Evolutionary conservation across 2,888 invertebrate species (phyloP).

Genomic region (Macrosoma leucophasiata): DNA sequence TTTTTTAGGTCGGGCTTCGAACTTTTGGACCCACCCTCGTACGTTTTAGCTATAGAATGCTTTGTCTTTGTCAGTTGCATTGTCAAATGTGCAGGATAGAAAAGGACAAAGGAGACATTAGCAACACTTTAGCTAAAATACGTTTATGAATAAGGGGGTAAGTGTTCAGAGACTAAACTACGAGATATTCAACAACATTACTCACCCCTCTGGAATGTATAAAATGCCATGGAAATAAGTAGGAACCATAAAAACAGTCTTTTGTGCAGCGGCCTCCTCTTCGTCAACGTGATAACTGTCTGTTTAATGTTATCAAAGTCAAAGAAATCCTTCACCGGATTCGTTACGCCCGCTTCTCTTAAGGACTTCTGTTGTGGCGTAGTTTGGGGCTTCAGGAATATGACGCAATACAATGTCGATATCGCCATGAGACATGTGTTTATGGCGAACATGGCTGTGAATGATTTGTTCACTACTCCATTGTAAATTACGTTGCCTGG

Average conservation of each 20-base stretch:
- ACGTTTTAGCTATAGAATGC: no score
- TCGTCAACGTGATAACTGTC: conserved; percentile 78
- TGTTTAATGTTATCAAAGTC: conserved; percentile 79
- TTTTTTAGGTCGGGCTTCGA: no score
- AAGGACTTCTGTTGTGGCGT: conserved; percentile 77
- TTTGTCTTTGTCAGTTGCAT: no score
- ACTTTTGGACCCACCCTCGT: no score
- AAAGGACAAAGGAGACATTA: no score
- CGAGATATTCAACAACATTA: no score
- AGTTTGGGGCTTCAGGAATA: conserved; percentile 83
- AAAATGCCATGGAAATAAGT: conserved; percentile 84
- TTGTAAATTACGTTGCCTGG: conserved; percentile 80
- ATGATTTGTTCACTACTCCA: conserved; percentile 78
- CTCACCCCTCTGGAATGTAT: conserved; percentile 84
- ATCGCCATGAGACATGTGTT: conserved; percentile 78
- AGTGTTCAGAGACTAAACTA: no score
- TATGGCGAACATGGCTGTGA: conserved; percentile 83
- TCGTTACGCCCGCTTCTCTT: conserved; percentile 72
- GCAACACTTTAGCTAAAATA: no score
- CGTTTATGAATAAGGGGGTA: no score
- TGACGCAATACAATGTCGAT: conserved; percentile 79
- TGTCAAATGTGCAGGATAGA: no score
- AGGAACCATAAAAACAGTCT: conserved; percentile 80
- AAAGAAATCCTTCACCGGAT: conserved; percentile 82
- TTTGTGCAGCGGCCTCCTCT: conserved; percentile 72